These are phyloP conservation scores for roundworm (Caenorhabditis elegans) DNA, from an alignment of 1,140 invertebrate species.

Conservation along the genomic window WBcel235 BX284604.4:12055501-12056000, in stretches of 20 bases:
- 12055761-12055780: too few relatives aligned
- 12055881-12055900: neutral
- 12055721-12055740: neutral
- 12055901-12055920: slow-evolving; percentile 6
- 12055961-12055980: neutral
- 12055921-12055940: slow-evolving; percentile 13
- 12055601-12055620: neutral
- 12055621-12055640: too few relatives aligned
- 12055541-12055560: neutral
- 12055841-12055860: too few relatives aligned
- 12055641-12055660: neutral
- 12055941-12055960: neutral
- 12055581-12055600: neutral
- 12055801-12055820: too few relatives aligned
- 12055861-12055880: slow-evolving; percentile 1
- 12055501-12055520: neutral
- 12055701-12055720: neutral
- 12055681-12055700: too few relatives aligned
- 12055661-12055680: neutral
- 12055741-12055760: too few relatives aligned
- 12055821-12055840: too few relatives aligned
- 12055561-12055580: neutral
- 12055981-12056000: neutral
- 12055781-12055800: too few relatives aligned
- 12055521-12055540: slow-evolving; percentile 13